phyloP scores from a whole-genome alignment of 2,113 vertebrate genomes.

The Oryzias melastigma region DNA sequence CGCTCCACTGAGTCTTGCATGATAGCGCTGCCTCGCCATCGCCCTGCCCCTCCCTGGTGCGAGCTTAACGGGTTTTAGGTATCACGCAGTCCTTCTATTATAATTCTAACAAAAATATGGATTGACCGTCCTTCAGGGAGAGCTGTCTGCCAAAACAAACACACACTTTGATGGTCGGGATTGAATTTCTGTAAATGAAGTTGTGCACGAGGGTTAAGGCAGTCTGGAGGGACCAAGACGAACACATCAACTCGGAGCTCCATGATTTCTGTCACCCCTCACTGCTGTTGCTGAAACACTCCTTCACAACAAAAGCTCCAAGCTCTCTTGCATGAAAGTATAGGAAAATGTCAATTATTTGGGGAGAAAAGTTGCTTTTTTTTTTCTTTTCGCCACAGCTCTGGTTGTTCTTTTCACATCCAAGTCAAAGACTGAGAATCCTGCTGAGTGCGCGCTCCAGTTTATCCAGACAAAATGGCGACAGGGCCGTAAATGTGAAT shows the following conservation, averaged over 20 bases:
- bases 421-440: too few relatives aligned
- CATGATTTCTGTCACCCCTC: slow-evolving; percentile 1
- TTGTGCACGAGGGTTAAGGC: neutral
- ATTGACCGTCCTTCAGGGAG: neutral
- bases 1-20: slow-evolving; percentile 48
- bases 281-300: slow-evolving; percentile 20
- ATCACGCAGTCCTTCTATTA: neutral
- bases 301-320: slow-evolving; percentile 44
- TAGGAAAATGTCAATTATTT: slow-evolving; percentile 36
- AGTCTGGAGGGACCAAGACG: neutral
- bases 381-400: neutral
- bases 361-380: neutral
- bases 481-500: too few relatives aligned
- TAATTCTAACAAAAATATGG: neutral
- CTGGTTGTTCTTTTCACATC: too few relatives aligned
- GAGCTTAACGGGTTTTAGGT: slow-evolving; percentile 15
- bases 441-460: too few relatives aligned
- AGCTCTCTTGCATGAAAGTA: slow-evolving; percentile 50
- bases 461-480: too few relatives aligned
- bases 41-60: slow-evolving; percentile 1
- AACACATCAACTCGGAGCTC: neutral
- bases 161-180: neutral
- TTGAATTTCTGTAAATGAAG: neutral
- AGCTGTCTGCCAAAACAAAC: neutral
- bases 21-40: slow-evolving; percentile 5